Base-by-base conservation (phyloP, 2,113 vertebrate genomes). In the Nerophis ophidion region DNA sequence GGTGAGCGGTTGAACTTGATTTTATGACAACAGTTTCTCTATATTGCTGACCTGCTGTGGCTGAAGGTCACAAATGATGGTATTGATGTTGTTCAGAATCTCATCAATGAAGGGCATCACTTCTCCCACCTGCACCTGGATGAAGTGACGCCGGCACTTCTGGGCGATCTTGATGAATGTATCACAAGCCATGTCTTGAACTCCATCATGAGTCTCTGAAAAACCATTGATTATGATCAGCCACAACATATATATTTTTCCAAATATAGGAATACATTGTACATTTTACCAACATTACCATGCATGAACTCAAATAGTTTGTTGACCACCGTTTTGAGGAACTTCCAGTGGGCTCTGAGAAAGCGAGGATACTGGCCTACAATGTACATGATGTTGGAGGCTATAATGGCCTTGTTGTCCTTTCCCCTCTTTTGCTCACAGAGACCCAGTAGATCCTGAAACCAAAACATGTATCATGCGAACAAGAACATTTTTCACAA, bases 291-390 rank as follows among this genome's bases (percentile, higher is more conserved):
- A 38, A 60, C 84, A 74, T 93, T 89, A 98, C 97, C 97, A 60
- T 99, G 97, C 97, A 99, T 98, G 76, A 98, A 98, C 84, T 99
- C 96, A 82, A 98, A 98, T 5, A 99, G 88, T 78, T 99, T 99
- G 91, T 98, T 99, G 78, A 99, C 97, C 9, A 98, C 97, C 1
- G 97, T 98, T 86, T 99, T 99, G 76, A 99, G 91, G 86, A 98
- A 98, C 74, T 99, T 98, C 96, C 96, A 99, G 77, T 98, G 97
- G 61, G 96, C 97, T 86, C 97, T 91, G 82, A 99, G 89, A 76
- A 98, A 99, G 8, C 97, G 91, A 62, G 97, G 96, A 81, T 99
- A 98, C 85, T 99, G 96, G 76, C 97, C 97, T 65, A 99, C 97
- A 69, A 99, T 99, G 60, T 99, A 99, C 97, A 98, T 99, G 77